Conservation (phyloP, 2,888 invertebrate species). For the Drosophila robusta region DNA sequence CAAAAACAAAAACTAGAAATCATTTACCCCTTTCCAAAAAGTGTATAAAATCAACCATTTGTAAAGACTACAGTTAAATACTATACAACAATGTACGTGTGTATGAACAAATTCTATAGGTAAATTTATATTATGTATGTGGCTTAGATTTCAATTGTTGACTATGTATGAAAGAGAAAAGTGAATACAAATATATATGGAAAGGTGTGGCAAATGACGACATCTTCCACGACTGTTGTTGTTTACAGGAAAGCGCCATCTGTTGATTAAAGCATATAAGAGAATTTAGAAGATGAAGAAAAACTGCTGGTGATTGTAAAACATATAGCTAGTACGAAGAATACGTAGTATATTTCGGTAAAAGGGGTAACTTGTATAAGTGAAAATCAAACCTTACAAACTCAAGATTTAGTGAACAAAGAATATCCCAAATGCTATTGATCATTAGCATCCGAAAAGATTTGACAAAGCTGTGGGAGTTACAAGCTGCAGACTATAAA, state of each 20-base stretch:
- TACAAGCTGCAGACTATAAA: not conserved
- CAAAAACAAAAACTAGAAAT: constrained; percentile 10
- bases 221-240: constrained; percentile 19
- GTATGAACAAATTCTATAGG: constrained; percentile 7
- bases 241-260: constrained; percentile 30
- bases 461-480: not conserved
- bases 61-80: constrained; percentile 49
- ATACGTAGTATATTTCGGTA: not conserved
- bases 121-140: constrained; percentile 36
- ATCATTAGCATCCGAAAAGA: not conserved
- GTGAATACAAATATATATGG: not conserved
- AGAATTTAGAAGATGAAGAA: constrained; percentile 2
- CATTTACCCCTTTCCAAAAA: constrained; percentile 31
- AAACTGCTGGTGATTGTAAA: not conserved
- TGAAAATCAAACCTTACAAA: too few relatives aligned
- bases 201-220: constrained; percentile 57
- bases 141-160: constrained; percentile 61
- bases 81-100: not conserved
- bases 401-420: too few relatives aligned
- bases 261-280: constrained; percentile 19
- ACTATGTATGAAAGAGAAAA: constrained; percentile 9
- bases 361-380: too few relatives aligned
- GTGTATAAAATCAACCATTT: constrained; percentile 55
- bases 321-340: not conserved
- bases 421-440: too few relatives aligned